These are phyloP conservation scores for Cryptophagus acutangulus DNA, from an alignment of 2,888 invertebrate genomes.

Conservation along the genomic window DNA sequence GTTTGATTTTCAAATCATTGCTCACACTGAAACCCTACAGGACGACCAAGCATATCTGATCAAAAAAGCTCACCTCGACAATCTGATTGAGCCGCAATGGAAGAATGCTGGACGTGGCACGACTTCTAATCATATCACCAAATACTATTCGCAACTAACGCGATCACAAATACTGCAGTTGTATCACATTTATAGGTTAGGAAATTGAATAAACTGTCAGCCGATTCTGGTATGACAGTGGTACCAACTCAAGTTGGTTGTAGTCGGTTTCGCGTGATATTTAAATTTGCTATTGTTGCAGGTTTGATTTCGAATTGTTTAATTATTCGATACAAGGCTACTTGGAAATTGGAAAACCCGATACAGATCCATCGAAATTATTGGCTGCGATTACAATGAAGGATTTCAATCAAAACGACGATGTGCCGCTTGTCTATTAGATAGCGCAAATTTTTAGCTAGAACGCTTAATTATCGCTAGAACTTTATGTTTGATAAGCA, in stretches of 20 bases:
- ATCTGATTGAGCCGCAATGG: conserved; percentile 77
- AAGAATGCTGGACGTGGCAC: conserved; percentile 73
- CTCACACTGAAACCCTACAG: conserved; percentile 80
- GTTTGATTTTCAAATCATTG: conserved; percentile 73
- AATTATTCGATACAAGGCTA: conserved; percentile 74
- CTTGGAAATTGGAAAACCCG: conserved; percentile 55
- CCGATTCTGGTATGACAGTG: neutral
- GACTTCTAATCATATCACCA: conserved; percentile 66
- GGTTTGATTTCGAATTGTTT: conserved; percentile 83
- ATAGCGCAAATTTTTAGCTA: neutral
- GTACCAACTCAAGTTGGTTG: neutral
- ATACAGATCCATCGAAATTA: conserved; percentile 42
- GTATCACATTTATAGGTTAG: conserved; percentile 72
- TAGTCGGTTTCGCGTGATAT: neutral
- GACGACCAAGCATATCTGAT: conserved; percentile 80
- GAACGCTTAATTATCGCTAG: conserved; percentile 9
- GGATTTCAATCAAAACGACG: conserved; percentile 27
- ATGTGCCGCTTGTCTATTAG: conserved; percentile 29
- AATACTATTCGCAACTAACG: conserved; percentile 72
- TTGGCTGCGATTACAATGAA: conserved; percentile 42
- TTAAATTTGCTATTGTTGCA: conserved; percentile 47
- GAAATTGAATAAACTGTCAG: conserved; percentile 9
- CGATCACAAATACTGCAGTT: conserved; percentile 70
- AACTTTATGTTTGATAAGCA: conserved; percentile 18
- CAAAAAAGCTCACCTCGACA: conserved; percentile 67